Percentiles rank a stretch among this genome's conserved stretches.
phyloP scores from a whole-genome alignment of 1,140 invertebrate genomes.

The Drosophila lacertosa region DNA sequence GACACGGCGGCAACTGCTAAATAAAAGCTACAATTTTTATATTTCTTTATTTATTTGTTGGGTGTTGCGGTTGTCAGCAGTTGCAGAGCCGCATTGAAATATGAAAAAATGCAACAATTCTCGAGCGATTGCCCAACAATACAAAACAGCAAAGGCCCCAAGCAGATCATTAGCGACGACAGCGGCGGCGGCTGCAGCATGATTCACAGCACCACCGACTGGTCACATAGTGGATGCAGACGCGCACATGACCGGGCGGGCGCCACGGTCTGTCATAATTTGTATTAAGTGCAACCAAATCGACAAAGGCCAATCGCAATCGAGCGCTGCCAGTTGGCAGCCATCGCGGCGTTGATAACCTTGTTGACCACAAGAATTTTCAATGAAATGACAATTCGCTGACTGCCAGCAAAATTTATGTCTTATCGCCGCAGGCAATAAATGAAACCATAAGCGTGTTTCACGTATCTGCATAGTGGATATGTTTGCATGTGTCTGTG shows the following conservation, averaged over 20 bases:
- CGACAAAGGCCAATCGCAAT: slow-evolving; percentile 33
- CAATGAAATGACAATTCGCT: slow-evolving; percentile 61
- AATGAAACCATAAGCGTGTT: slow-evolving; percentile 51
- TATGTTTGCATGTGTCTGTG: slow-evolving; percentile 7
- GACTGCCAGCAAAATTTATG: slow-evolving; percentile 53
- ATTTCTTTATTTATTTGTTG: slow-evolving; percentile 63
- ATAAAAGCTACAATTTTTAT: slow-evolving; percentile 45
- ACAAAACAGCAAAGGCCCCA: slow-evolving; percentile 24
- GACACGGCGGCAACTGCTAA: slow-evolving; percentile 25
- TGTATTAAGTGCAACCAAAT: slow-evolving; percentile 55
- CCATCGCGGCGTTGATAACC: slow-evolving; percentile 66
- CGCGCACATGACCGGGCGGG: neutral
- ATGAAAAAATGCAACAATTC: slow-evolving; percentile 59
- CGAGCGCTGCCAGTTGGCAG: slow-evolving; percentile 29
- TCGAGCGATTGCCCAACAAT: slow-evolving; percentile 66
- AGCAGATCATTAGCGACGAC: slow-evolving; percentile 65
- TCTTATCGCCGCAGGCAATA: slow-evolving; percentile 49
- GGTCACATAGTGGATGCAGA: slow-evolving; percentile 16
- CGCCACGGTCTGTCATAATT: slow-evolving; percentile 67
- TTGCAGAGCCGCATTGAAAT: slow-evolving; percentile 36
- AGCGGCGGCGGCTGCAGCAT: slow-evolving; percentile 41
- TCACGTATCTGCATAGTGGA: neutral
- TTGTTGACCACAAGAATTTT: slow-evolving; percentile 78
- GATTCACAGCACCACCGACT: slow-evolving; percentile 63
- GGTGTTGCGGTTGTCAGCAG: slow-evolving; percentile 62